These are phyloP conservation scores for Phrixothrix hirtus DNA, from an alignment of 2,888 invertebrate genomes.

Conservation along the genomic window DNA sequence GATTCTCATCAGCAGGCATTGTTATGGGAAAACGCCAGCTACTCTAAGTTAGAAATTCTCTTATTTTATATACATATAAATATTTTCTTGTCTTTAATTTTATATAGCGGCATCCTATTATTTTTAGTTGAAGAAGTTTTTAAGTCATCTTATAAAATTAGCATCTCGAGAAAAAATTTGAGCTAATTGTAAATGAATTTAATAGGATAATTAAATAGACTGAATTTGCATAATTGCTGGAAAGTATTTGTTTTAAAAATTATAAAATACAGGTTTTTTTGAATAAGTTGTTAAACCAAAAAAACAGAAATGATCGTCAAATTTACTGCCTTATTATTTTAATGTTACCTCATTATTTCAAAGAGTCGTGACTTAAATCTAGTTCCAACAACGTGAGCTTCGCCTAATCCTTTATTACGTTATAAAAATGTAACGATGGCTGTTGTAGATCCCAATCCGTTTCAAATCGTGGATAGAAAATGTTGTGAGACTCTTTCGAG, in stretches of 20 bases:
- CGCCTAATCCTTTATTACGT: constrained; percentile 21
- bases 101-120: no score
- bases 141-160: neutral
- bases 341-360: constrained; percentile 29
- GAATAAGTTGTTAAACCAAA: constrained; percentile 23
- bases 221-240: no score
- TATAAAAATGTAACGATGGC: constrained; percentile 20
- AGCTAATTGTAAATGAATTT: no score
- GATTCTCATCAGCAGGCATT: constrained; percentile 27
- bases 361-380: constrained; percentile 18
- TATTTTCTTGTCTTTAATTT: neutral
- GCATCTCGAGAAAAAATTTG: neutral
- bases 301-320: constrained; percentile 14
- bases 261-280: constrained; percentile 7
- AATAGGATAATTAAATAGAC: no score
- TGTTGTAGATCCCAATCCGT: constrained; percentile 15
- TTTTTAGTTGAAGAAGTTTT: no score
- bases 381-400: constrained; percentile 10
- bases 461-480: constrained; percentile 15
- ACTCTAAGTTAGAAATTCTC: constrained; percentile 19
- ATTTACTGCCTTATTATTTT: constrained; percentile 27
- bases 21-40: constrained; percentile 31
- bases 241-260: no score
- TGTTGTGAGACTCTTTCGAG: constrained; percentile 7
- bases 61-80: neutral